Evolutionary conservation across 2,888 invertebrate genomes (phyloP), one percentile per base, ranked within the genome.

Genomic region (Crossocerus cetratus): DNA sequence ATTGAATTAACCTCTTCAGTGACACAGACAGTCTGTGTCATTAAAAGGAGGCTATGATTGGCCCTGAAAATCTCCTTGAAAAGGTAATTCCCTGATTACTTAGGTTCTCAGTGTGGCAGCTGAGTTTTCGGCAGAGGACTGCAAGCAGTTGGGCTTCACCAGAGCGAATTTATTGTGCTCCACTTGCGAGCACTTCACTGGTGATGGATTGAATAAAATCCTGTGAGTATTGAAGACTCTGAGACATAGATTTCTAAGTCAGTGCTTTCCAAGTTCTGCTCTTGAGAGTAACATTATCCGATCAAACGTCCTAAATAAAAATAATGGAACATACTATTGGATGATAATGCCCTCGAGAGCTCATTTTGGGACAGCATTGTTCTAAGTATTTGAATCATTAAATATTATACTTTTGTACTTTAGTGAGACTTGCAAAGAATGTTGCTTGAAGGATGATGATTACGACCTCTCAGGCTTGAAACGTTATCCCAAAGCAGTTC

Each of bases 401-500:
- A 54, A 68, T 83, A 56, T 43, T 0, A 20, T 21, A 62, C 16
- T 62, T 44, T 49, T 20, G 0, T 11, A 55, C 64, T 55, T 0
- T 14, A 76, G 76, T 21, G 59, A 65, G n/a, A 76, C 62, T 14
- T 97, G 97, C 84, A 93, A 93, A 70, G 94, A 95, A 89, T 97
- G 97, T 86, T 97, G 97, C 87, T 94, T 95, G 74, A 93, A 93
- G 80, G 96, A 97, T 86, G 94, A 94, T 78, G 91, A 92, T 53
- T 92, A 93, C 4, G 92, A 93, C 2, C 92, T 92, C 13, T 91
- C 93, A 65, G 90, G 90, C 21, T 86, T 90, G 2, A 95, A 95
- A 91, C 94, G 95, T 70, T 99, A 97, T 90, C 96, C 98, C 0
- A 96, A 94, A 88, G 99, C 98, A 0, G 94, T 97, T 70, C 92